Evolutionary conservation across 1,140 invertebrate species (phyloP).

Genomic region (Theocolax elegans): DNA sequence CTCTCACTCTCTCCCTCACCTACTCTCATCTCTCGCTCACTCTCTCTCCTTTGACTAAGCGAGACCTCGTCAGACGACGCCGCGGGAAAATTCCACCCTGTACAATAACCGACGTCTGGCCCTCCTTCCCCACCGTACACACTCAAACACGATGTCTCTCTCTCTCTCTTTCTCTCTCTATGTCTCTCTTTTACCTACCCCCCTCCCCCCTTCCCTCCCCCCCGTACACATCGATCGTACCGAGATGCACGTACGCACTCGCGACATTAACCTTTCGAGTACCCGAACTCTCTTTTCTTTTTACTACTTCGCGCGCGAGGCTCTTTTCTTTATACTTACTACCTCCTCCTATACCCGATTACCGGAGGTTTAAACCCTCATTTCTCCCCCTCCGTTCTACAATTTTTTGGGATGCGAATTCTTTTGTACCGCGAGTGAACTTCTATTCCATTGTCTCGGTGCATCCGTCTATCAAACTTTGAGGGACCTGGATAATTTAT

Average conservation of each 20-base stretch:
- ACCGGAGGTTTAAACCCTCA: background rate
- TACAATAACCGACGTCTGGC: background rate
- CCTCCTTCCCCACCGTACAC: background rate
- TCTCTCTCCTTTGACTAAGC: slow-evolving; percentile 50
- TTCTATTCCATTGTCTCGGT: too few species aligned
- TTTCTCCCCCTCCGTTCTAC: background rate
- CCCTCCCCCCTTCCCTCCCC: background rate
- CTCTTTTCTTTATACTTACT: background rate
- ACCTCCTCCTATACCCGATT: background rate
- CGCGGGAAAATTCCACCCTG: too few species aligned
- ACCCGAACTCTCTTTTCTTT: slow-evolving; percentile 39
- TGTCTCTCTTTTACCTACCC: background rate
- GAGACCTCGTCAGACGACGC: slow-evolving; percentile 58
- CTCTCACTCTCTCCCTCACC: background rate
- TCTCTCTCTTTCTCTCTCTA: background rate
- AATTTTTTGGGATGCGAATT: too few species aligned
- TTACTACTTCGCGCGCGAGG: background rate
- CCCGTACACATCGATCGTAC: slow-evolving; percentile 49
- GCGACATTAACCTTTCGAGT: slow-evolving; percentile 54
- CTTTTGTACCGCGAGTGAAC: too few species aligned
- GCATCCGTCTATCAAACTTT: too few species aligned
- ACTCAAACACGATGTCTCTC: background rate
- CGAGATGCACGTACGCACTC: slow-evolving; percentile 50
- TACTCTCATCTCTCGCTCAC: background rate
- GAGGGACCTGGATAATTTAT: too few species aligned